These are phyloP conservation scores for Nothocercus nigrocapillus DNA, from an alignment of 2,113 vertebrate species.

Conservation along the genomic window DNA sequence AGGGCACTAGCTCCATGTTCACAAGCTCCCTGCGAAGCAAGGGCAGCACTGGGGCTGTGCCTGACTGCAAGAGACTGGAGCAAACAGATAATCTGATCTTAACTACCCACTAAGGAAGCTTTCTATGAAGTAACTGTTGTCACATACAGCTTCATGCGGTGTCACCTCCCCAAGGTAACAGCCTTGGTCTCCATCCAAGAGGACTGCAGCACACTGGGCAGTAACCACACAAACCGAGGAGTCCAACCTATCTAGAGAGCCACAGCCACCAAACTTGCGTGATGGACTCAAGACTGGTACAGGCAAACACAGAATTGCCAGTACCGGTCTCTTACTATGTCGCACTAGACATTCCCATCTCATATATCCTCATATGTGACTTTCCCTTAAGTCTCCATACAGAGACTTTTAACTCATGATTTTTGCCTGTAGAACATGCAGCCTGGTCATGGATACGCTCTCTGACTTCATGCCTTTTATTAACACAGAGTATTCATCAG, in stretches of 20 bases:
- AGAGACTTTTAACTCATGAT: not conserved
- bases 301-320: not conserved
- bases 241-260: not conserved
- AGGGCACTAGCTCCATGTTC: not conserved
- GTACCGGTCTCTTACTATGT: not conserved
- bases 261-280: rapidly evolving
- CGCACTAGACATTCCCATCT: not conserved
- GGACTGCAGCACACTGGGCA: not conserved
- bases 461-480: not conserved
- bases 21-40: not conserved
- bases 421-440: not conserved
- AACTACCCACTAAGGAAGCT: not conserved
- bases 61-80: not conserved
- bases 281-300: not conserved
- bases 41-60: not conserved
- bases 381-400: not conserved
- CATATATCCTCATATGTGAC: not conserved
- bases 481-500: not conserved
- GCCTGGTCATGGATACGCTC: not conserved
- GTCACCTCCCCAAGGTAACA: not conserved
- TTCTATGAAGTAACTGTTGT: not conserved
- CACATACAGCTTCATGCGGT: not conserved
- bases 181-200: not conserved
- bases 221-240: rapidly evolving
- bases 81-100: not conserved